Evolutionary conservation across 1,140 invertebrate genomes (phyloP).

Genomic region (Zaprionus kolodkinae): DNA sequence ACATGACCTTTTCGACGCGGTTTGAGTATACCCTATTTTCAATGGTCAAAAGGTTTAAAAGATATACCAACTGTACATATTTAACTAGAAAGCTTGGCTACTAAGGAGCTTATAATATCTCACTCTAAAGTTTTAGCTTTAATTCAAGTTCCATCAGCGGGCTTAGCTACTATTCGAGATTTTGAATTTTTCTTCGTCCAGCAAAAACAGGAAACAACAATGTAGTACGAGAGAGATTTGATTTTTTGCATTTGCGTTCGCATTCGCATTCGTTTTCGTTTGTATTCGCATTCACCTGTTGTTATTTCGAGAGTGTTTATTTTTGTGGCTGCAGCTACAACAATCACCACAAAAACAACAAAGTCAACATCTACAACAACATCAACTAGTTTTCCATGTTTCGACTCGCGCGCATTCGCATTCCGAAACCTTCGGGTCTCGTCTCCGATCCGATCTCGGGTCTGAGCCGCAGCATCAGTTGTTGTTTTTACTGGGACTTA

Average conservation of each 20-base stretch:
- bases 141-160: not conserved
- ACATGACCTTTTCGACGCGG: no score
- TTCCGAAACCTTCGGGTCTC: conserved; percentile 51
- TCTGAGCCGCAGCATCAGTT: conserved; percentile 31
- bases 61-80: no score
- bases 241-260: conserved; percentile 61
- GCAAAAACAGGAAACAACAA: conserved; percentile 63
- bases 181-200: not conserved
- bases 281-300: conserved; percentile 76
- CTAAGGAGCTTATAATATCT: no score
- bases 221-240: conserved; percentile 49
- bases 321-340: conserved; percentile 53
- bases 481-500: conserved; percentile 14
- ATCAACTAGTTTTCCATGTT: conserved; percentile 77
- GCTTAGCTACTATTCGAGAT: not conserved
- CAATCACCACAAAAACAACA: conserved; percentile 25
- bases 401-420: conserved; percentile 52
- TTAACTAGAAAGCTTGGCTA: no score
- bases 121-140: not conserved
- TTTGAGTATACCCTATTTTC: no score
- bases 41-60: no score
- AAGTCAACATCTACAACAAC: conserved; percentile 48
- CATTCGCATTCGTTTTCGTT: conserved; percentile 25
- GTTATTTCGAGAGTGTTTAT: conserved; percentile 68
- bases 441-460: conserved; percentile 25